These are phyloP conservation scores for Cryptotis parvus DNA, from an alignment of 2,113 vertebrate genomes.

Conservation along the genomic window DNA sequence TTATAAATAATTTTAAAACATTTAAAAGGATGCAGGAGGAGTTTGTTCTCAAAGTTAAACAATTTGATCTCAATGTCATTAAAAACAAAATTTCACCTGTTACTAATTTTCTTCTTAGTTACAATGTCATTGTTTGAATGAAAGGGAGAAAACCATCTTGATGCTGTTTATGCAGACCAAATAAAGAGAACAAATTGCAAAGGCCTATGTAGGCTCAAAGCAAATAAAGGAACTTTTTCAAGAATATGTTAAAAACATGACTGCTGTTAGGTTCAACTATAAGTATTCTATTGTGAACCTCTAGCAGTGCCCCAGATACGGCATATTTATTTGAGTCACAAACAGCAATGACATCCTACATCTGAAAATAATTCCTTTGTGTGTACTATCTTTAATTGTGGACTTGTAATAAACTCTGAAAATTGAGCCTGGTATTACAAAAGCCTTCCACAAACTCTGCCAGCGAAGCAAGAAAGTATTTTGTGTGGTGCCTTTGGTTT, in stretches of 20 bases:
- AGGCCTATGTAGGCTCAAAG: constrained; percentile 58
- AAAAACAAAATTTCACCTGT: constrained; percentile 82
- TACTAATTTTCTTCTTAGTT: constrained; percentile 81
- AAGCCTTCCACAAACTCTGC: constrained; percentile 52
- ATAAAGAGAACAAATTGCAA: constrained; percentile 72
- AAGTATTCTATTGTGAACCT: background rate
- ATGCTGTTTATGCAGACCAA: constrained; percentile 72
- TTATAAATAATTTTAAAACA: constrained; percentile 78
- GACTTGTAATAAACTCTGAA: constrained; percentile 72
- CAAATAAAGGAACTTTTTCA: constrained; percentile 71
- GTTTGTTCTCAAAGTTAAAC: constrained; percentile 76
- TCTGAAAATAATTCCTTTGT: constrained; percentile 67
- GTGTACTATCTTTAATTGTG: constrained; percentile 69
- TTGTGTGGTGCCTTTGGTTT: constrained; percentile 62
- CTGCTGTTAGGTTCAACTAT: background rate
- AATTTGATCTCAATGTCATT: constrained; percentile 75
- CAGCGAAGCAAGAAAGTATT: constrained; percentile 53
- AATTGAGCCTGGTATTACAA: constrained; percentile 62
- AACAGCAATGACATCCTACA: constrained; percentile 38
- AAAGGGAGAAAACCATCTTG: constrained; percentile 61
- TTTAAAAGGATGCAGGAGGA: constrained; percentile 69
- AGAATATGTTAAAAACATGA: constrained; percentile 60
- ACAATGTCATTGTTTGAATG: constrained; percentile 77
- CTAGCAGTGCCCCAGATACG: background rate
- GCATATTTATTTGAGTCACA: background rate